Conservation (phyloP, 92 coral and sea anemone genomes). For the Zoanthus gigantus region DNA sequence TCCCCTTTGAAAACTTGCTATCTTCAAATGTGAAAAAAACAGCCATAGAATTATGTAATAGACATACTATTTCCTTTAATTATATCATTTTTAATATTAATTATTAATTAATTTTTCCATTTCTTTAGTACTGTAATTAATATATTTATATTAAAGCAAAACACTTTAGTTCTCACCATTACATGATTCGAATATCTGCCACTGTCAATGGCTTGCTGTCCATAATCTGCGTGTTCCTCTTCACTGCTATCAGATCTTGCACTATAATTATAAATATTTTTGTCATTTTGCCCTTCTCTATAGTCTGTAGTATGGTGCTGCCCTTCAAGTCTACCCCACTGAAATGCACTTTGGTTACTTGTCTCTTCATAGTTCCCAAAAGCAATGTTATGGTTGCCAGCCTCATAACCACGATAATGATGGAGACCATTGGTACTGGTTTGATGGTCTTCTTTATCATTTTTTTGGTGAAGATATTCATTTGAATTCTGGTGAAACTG, state of each 20-base stretch:
- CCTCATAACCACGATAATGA: constrained; percentile 38
- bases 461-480: constrained; percentile 13
- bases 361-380: constrained; percentile 46
- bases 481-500: constrained; percentile 38
- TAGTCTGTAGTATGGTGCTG: neutral
- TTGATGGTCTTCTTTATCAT: constrained; percentile 2
- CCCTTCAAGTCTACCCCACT: constrained; percentile 20
- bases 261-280: neutral
- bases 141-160: too few relatives aligned
- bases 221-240: neutral
- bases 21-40: too few relatives aligned
- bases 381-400: constrained; percentile 36
- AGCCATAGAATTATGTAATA: too few relatives aligned
- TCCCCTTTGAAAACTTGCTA: too few relatives aligned
- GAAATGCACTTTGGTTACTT: constrained; percentile 38
- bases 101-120: too few relatives aligned
- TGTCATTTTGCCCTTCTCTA: constrained; percentile 14
- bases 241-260: neutral
- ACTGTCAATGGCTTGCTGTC: neutral
- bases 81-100: too few relatives aligned
- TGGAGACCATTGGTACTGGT: constrained; percentile 9
- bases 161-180: too few relatives aligned
- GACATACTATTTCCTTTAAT: too few relatives aligned
- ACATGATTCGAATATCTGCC: neutral
- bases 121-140: too few relatives aligned